Conservation (phyloP, 2,888 invertebrate genomes). For the Drosophila neonasuta region DNA sequence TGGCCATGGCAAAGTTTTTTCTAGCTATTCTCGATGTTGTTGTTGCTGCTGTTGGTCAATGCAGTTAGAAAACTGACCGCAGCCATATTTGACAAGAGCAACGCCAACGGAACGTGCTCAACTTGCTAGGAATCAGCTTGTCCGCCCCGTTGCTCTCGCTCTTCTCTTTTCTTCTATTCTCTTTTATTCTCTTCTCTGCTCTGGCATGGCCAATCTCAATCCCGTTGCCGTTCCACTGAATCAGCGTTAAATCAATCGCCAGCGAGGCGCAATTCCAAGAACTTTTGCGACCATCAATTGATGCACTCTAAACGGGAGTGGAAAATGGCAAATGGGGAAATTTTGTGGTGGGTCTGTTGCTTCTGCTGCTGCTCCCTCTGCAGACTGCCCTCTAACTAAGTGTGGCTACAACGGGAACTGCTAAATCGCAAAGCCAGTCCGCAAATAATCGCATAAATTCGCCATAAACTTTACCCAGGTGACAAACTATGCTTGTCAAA, state of each 20-base stretch:
- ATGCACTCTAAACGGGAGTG: slow-evolving; percentile 54
- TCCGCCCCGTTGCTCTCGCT: slow-evolving; percentile 14
- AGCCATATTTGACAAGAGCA: slow-evolving; percentile 72
- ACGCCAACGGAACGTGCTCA: slow-evolving; percentile 62
- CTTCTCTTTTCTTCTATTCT: background rate
- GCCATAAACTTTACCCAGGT: background rate
- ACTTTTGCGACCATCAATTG: slow-evolving; percentile 51
- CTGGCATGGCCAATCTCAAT: slow-evolving; percentile 43
- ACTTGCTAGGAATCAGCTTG: slow-evolving; percentile 29
- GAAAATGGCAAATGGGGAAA: slow-evolving; percentile 46
- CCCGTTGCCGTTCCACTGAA: slow-evolving; percentile 49
- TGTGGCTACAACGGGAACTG: slow-evolving; percentile 4
- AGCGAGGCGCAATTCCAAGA: slow-evolving; percentile 50
- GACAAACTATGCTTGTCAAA: slow-evolving; percentile 8
- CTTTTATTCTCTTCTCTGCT: slow-evolving; percentile 5
- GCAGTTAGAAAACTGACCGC: slow-evolving; percentile 68
- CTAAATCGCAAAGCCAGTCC: background rate
- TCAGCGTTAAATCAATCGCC: slow-evolving; percentile 64
- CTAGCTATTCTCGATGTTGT: slow-evolving; percentile 20
- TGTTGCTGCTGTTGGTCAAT: slow-evolving; percentile 29
- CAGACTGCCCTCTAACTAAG: slow-evolving; percentile 18
- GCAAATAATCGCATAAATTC: slow-evolving; percentile 9
- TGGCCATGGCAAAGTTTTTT: slow-evolving; percentile 51
- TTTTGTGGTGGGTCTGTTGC: slow-evolving; percentile 23
- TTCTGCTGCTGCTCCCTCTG: too few relatives aligned